Percentiles rank a stretch among this genome's conserved stretches.
Conservation (phyloP, 2,113 vertebrate genomes). For the Lagenorhynchus albirostris region DNA sequence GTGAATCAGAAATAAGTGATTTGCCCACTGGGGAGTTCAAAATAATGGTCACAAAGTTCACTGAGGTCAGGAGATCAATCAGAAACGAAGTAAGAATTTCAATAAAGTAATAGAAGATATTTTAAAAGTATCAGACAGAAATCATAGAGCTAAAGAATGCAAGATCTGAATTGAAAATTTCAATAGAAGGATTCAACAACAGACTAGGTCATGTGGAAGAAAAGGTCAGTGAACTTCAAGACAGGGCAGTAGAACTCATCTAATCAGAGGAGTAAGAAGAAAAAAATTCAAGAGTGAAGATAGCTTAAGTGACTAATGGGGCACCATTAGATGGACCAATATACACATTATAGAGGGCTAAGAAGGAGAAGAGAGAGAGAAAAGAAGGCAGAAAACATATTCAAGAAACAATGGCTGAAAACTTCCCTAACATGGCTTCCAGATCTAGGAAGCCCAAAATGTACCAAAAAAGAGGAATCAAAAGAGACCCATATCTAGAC, state of each 20-base stretch:
- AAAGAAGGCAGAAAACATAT: neutral
- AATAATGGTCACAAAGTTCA: neutral
- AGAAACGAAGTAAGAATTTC: neutral
- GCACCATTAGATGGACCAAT: neutral
- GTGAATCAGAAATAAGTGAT: neutral
- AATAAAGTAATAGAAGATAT: neutral
- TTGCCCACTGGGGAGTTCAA: neutral
- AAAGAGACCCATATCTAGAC: neutral
- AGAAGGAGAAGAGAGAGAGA: neutral
- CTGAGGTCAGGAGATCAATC: neutral
- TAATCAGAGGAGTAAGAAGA: neutral
- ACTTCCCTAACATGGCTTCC: neutral
- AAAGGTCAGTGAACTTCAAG: neutral
- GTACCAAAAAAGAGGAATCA: neutral
- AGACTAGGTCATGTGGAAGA: neutral
- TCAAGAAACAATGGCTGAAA: neutral
- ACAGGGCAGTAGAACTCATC: neutral
- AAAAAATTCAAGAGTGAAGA: neutral
- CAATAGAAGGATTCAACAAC: neutral
- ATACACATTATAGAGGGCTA: neutral
- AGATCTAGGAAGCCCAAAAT: neutral
- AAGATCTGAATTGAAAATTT: neutral
- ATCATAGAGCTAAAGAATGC: neutral
- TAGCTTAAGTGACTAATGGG: neutral
- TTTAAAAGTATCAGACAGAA: neutral